Evolutionary conservation across 2,888 invertebrate genomes (phyloP), one percentile per base, ranked within the genome.

Genomic region (Nowickia ferox): DNA sequence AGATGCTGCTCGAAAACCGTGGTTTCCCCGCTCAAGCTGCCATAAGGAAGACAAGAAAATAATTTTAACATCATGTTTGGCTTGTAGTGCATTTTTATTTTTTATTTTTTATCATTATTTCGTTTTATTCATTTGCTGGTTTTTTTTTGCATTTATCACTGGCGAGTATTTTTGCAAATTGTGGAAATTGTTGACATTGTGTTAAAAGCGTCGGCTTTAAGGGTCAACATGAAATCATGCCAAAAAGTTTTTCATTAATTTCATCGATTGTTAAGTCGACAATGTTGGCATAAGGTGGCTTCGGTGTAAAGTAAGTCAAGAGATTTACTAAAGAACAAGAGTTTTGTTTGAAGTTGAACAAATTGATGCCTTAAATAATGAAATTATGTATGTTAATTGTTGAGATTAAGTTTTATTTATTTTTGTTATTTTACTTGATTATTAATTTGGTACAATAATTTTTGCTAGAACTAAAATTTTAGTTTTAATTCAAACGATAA

Each of bases 141-240:
- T 38, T 48, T 4, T 38, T 40, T 48, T 40, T 55, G 6, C 11
- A 53, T 42, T 74, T 66, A n/a, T 6, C n/a, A 19, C n/a, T 53
- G n/a, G 40, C 30, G 30, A 55, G 44, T 57, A 75, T 65, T 44
- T 77, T 74, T 78, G 78, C 63, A 79, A 84, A 75, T 77, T 84
- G 76, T 68, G 42, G 61, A 84, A 84, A 74, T 55, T 51, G 77
- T 81, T 84, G 84, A 81, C 84, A 84, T 72, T 66, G 72, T 84
- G 59, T 84, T 84, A 76, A 80, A 76, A 65, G 69, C 53, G 44
- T 48, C 76, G 69, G 46, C 51, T 83, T 77, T 66, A 78, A 84
- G 77, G 77, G 81, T 74, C 81, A 81, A 55, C 48, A 81, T 74
- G 72, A 74, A 77, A 22, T 63, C 55, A 15, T 63, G 38, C 1